phyloP scores from a whole-genome alignment of 2,888 invertebrate species.

The Acronicta leporina region DNA sequence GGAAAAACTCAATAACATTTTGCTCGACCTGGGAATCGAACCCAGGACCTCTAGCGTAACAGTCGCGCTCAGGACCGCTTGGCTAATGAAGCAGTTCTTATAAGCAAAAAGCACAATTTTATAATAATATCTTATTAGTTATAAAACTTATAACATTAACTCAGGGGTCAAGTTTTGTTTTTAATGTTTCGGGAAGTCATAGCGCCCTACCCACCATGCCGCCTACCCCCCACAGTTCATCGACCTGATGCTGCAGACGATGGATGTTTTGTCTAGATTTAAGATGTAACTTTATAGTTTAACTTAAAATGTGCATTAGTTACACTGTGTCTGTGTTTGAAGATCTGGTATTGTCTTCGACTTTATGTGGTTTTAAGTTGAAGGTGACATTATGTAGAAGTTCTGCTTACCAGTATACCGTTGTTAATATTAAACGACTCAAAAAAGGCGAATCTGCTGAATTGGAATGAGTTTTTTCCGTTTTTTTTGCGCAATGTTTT shows the following conservation, averaged over 20 bases:
- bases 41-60: no score
- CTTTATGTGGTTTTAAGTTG: not conserved
- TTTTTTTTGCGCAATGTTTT: no score
- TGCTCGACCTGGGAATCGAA: no score
- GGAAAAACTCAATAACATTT: no score
- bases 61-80: no score
- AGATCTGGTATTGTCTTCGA: not conserved
- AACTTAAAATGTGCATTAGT: slow-evolving; percentile 62
- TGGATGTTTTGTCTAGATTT: slow-evolving; percentile 63
- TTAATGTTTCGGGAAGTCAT: slow-evolving; percentile 65
- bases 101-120: no score
- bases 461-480: no score
- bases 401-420: no score
- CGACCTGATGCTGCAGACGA: slow-evolving; percentile 68
- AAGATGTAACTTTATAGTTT: slow-evolving; percentile 60
- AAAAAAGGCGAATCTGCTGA: no score
- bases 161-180: slow-evolving; percentile 55
- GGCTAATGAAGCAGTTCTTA: no score
- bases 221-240: slow-evolving; percentile 54
- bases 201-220: slow-evolving; percentile 29
- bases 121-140: slow-evolving; percentile 16
- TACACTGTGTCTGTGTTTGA: slow-evolving; percentile 40
- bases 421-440: no score
- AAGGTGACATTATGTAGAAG: no score
- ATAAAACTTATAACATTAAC: slow-evolving; percentile 46